Base-by-base conservation (phyloP, 2,113 vertebrate species). In the Genyomyrus donnyi region DNA sequence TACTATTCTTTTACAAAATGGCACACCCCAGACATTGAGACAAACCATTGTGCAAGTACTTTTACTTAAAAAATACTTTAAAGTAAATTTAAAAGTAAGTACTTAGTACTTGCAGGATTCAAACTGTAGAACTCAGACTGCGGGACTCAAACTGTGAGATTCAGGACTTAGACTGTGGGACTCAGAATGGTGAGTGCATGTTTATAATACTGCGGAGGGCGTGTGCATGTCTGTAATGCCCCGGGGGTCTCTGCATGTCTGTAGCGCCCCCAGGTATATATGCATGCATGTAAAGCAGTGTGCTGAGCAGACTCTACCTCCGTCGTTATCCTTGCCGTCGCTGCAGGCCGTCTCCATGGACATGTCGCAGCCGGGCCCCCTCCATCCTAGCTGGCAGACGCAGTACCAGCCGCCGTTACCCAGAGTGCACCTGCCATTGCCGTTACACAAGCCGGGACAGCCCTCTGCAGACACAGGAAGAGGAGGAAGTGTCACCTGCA, bases 351-450 rank as follows among this genome's bases (percentile, higher is more conserved):
- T 99, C 95, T 99, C 98, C 98, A 99, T 99, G 92, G 98, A 98
- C 3, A 97, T 99, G 92, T 99, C 98, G 24, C 98, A 99, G 93
- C 98, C 98, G 0, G 94, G 93, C 92, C 98, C 98, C 95, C 98
- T 97, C 98, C 98, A 99, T 94, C 98, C 98, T 95, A 99, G 96
- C 95, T 99, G 97, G 95, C 98, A 99, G 93, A 99, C 96, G 0
- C 98, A 99, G 94, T 98, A 98, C 98, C 98, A 99, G 92, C 98
- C 98, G 3, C 96, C 97, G 95, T 97, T 95, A 95, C 98, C 98
- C 96, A 99, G 96, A 66, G 98, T 99, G 94, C 98, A 99, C 94
- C 98, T 97, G 94, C 98, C 98, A 1, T 99, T 99, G 90, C 98
- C 98, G 5, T 98, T 99, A 91, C 98, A 99, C 95, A 99, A 94